Base-by-base conservation (phyloP, 2,113 vertebrate species). In the Lepisosteus oculatus region DNA sequence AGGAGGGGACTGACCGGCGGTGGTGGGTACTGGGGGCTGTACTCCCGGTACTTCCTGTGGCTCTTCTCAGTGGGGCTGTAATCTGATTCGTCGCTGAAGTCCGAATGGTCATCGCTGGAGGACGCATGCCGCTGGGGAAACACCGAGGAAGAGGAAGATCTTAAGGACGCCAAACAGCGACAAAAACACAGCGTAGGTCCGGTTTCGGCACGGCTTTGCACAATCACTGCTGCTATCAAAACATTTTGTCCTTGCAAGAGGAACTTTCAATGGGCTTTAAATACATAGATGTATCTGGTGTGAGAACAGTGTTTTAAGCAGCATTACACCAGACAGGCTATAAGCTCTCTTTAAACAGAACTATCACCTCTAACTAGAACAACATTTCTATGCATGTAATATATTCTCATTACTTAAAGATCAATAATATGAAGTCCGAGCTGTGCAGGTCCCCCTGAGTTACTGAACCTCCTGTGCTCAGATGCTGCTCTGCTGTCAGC, bases 31-130 rank as follows among this genome's bases (percentile, higher is more conserved):
- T 93, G 92, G 0, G 96, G 95, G 67, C 95, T 97, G 87, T 97
- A 98, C 13, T 97, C 96, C 72, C 97, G 69, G 77, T 97, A 98
- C 47, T 97, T 98, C 54, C 95, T 69, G 71, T 91, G 90, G 0
- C 86, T 85, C 80, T 98, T 98, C 77, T 98, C 97, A 0, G 85
- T 92, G 1, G 95, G 94, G 75, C 96, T 97, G 85, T 95, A 98
- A 79, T 98, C 97, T 0, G 97, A 98, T 41, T 98, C 97, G 0
- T 98, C 96, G 0, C 95, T 97, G 85, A 80, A 96, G 77, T 97
- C 97, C 0, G 97, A 97, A 81, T 95, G 95, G 62, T 98, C 96
- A 0, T 98, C 97, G 0, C 96, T 97, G 62, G 97, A 98, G 2
- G 96, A 97, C 0, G 95, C 92, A 4, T 98, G 96, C 3, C 96